Percentiles rank a stretch among this genome's conserved stretches.
phyloP scores from a whole-genome alignment of 1,140 invertebrate species.

The Drosophila orena region DNA sequence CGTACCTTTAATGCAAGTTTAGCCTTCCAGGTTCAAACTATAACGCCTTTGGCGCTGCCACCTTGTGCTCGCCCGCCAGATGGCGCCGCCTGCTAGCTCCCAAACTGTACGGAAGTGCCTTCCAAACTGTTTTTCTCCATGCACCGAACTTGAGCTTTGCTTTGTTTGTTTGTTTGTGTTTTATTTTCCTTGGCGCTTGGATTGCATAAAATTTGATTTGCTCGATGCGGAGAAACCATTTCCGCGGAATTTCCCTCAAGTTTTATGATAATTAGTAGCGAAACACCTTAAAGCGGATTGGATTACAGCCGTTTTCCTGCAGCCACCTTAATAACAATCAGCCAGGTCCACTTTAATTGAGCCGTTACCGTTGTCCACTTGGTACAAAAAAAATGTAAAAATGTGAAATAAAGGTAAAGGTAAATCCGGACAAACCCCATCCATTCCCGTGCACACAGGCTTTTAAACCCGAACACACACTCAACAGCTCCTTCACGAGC shows the following conservation, averaged over 20 bases:
- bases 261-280: slow-evolving; percentile 42
- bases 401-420: slow-evolving; percentile 15
- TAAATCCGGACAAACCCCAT: slow-evolving; percentile 30
- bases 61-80: slow-evolving; percentile 10
- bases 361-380: slow-evolving; percentile 36
- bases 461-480: slow-evolving; percentile 72
- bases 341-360: slow-evolving; percentile 48
- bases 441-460: slow-evolving; percentile 46
- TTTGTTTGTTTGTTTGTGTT: slow-evolving; percentile 12
- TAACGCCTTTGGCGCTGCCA: slow-evolving; percentile 36
- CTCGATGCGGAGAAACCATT: slow-evolving; percentile 30
- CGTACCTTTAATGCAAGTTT: not conserved
- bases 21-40: slow-evolving; percentile 6
- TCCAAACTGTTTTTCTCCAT: slow-evolving; percentile 31
- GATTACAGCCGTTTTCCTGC: slow-evolving; percentile 18
- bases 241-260: slow-evolving; percentile 8
- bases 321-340: slow-evolving; percentile 36
- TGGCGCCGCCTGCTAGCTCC: slow-evolving; percentile 2
- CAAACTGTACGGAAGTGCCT: slow-evolving; percentile 14
- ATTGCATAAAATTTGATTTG: slow-evolving; percentile 38
- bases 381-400: slow-evolving; percentile 11
- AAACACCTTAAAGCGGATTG: slow-evolving; percentile 35
- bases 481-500: slow-evolving; percentile 62
- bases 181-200: slow-evolving; percentile 1
- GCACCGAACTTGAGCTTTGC: slow-evolving; percentile 16